A percentile compares a stretch with the other conserved stretches of the same genome.
These are phyloP conservation scores for Agrenia bidenticulata DNA, from an alignment of 2,888 invertebrate species.

Conservation along the genomic window DNA sequence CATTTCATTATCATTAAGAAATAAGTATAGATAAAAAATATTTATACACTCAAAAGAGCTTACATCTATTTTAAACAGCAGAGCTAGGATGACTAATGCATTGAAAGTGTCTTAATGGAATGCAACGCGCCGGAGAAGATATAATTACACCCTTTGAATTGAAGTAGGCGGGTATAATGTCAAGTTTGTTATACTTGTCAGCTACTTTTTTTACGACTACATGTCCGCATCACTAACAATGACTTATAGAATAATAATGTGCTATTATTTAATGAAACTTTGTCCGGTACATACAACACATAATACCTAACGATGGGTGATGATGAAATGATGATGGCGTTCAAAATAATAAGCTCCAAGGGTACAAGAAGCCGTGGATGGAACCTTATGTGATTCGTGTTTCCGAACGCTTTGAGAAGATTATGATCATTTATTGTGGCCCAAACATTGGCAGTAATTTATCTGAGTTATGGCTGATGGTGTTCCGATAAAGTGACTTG, in stretches of 20 bases:
- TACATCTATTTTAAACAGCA: no score
- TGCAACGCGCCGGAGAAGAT: not conserved
- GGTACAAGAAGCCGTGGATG: not conserved
- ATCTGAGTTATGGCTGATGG: conserved; percentile 53
- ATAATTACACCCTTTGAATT: not conserved
- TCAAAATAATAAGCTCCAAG: not conserved
- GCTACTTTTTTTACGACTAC: not conserved
- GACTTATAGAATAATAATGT: conserved; percentile 2
- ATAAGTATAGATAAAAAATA: no score
- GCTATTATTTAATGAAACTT: not conserved
- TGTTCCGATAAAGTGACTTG: conserved; percentile 50
- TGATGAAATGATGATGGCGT: conserved; percentile 1
- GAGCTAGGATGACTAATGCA: no score
- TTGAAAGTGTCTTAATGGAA: no score
- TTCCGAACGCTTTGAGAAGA: conserved; percentile 50
- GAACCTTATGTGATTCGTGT: conserved; percentile 49
- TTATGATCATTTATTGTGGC: conserved; percentile 53
- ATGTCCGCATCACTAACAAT: not conserved
- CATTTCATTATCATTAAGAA: no score
- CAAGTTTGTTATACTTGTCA: not conserved
- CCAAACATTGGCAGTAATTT: conserved; percentile 53
- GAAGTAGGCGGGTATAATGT: not conserved
- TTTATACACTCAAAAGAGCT: no score
- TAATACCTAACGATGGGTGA: not conserved
- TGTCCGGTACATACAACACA: not conserved